These are phyloP conservation scores for Ochlodes sylvanus DNA, from an alignment of 2,888 invertebrate species.

Conservation along the genomic window DNA sequence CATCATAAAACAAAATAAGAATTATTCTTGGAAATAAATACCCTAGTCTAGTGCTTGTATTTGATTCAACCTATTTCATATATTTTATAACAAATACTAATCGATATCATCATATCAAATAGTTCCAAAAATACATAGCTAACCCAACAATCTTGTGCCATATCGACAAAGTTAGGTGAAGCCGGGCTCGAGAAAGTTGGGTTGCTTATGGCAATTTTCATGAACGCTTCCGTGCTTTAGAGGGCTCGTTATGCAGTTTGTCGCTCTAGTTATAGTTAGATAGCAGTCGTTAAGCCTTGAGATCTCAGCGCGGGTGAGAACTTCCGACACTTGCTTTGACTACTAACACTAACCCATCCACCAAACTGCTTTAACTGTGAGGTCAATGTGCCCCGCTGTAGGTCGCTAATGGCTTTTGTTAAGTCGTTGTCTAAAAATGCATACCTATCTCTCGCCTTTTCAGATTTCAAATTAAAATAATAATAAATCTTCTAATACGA, in stretches of 20 bases:
- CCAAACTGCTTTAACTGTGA: not conserved
- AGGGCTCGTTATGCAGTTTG: constrained; percentile 6
- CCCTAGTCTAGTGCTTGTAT: no score
- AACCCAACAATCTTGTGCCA: not conserved
- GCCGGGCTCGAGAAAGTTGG: not conserved
- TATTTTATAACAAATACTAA: no score
- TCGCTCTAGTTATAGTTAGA: constrained; percentile 3
- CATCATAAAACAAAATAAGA: no score
- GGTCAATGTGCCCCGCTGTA: no score
- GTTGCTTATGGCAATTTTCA: constrained; percentile 1
- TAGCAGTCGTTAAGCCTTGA: constrained; percentile 1
- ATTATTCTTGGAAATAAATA: no score
- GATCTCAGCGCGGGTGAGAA: not conserved
- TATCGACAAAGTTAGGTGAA: not conserved
- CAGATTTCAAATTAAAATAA: no score
- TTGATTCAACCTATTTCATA: no score
- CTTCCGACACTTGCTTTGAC: constrained; percentile 8
- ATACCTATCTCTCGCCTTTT: no score
- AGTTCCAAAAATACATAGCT: not conserved
- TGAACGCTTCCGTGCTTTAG: constrained; percentile 6
- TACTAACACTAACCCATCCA: not conserved
- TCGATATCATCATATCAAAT: not conserved
- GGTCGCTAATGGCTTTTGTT: no score
- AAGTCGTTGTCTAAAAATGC: no score
- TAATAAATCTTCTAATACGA: no score